These are phyloP conservation scores for Erethizon dorsatum DNA, from an alignment of 2,797 vertebrate genomes.

Conservation along the genomic window DNA sequence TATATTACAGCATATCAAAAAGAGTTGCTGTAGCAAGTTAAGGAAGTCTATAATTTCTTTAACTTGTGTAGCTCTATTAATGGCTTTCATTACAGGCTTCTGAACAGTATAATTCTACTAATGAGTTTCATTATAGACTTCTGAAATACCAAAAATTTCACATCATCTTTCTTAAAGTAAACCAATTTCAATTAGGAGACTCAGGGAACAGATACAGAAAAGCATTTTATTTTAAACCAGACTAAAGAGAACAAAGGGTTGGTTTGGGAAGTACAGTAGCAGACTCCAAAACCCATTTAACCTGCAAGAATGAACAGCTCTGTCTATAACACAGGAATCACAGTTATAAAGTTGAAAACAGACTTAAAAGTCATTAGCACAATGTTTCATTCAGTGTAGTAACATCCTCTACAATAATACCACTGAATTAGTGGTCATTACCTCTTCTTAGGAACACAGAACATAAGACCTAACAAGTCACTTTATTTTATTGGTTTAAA, in stretches of 20 bases:
- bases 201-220: neutral
- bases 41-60: slow-evolving; percentile 10
- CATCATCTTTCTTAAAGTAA: slow-evolving; percentile 39
- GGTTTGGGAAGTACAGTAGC: neutral
- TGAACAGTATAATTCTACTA: neutral
- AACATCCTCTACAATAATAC: slow-evolving; percentile 16
- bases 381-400: neutral
- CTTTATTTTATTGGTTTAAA: slow-evolving; percentile 56
- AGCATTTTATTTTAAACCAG: slow-evolving; percentile 25
- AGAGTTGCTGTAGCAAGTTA: neutral
- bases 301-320: neutral
- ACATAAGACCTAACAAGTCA: slow-evolving; percentile 38
- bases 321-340: neutral
- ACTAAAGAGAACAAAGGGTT: slow-evolving; percentile 11
- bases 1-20: neutral
- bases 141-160: slow-evolving; percentile 62
- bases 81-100: neutral
- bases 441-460: neutral
- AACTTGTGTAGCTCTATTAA: neutral
- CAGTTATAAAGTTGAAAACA: slow-evolving; percentile 28
- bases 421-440: neutral
- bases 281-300: neutral
- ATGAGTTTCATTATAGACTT: neutral
- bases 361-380: slow-evolving; percentile 35
- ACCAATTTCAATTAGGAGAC: neutral